These are phyloP conservation scores for Clusia tigrina DNA, from an alignment of 2,888 invertebrate genomes.

Conservation along the genomic window DNA sequence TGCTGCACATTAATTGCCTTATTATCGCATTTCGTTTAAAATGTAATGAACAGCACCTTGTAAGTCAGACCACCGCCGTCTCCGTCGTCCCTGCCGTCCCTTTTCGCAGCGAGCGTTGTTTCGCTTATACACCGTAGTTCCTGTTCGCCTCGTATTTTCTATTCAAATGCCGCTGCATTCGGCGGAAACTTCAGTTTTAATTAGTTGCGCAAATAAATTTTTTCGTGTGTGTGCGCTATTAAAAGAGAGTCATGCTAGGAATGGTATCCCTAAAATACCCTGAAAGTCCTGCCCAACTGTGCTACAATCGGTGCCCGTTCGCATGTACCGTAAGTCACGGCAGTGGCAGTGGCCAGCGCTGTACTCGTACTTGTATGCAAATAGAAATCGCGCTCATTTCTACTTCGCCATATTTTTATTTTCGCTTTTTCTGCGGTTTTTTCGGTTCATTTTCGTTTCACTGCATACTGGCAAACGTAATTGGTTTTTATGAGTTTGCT, in stretches of 20 bases:
- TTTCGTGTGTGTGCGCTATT: slow-evolving; percentile 25
- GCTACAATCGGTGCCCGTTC: no score
- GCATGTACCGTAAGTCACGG: neutral
- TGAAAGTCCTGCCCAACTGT: neutral
- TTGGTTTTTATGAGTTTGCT: neutral
- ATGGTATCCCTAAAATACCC: slow-evolving; percentile 10
- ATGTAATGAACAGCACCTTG: slow-evolving; percentile 26
- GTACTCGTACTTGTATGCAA: slow-evolving; percentile 23
- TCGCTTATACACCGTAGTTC: neutral
- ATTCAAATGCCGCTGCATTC: slow-evolving; percentile 30
- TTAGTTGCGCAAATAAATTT: slow-evolving; percentile 42
- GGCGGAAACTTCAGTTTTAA: slow-evolving; percentile 40
- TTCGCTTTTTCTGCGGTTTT: neutral
- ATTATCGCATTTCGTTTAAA: slow-evolving; percentile 35
- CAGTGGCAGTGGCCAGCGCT: neutral
- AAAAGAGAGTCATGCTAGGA: slow-evolving; percentile 7
- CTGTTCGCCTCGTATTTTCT: slow-evolving; percentile 29
- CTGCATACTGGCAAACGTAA: neutral
- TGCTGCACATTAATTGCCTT: slow-evolving; percentile 35
- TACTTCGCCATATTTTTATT: no score
- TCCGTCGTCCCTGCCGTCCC: neutral
- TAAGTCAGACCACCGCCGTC: no score
- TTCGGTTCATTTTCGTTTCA: neutral
- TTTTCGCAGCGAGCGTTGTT: neutral
- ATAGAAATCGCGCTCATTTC: slow-evolving; percentile 9